Evolutionary conservation across 2,888 invertebrate species (phyloP).

Genomic region (Diloba caeruleocephala): DNA sequence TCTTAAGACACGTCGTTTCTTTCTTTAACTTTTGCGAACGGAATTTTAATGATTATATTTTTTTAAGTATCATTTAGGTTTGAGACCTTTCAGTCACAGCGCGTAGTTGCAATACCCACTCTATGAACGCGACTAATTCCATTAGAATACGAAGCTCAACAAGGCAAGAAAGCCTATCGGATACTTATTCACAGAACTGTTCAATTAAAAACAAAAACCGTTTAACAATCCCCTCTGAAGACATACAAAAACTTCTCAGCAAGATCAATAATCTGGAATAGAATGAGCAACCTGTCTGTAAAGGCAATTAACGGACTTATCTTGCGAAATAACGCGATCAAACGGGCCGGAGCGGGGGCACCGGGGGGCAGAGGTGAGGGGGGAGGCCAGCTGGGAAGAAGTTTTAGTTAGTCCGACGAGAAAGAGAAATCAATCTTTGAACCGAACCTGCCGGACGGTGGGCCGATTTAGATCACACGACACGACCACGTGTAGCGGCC

Average conservation of each 20-base stretch:
- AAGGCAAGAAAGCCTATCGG: conserved; percentile 45
- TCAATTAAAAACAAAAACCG: conserved; percentile 77
- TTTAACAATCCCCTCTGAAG: conserved; percentile 76
- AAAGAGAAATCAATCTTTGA: conserved; percentile 85
- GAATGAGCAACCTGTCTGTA: conserved; percentile 82
- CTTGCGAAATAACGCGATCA: conserved; percentile 81
- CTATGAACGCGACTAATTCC: conserved; percentile 20
- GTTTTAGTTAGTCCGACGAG: conserved; percentile 72
- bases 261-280: conserved; percentile 79
- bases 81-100: background rate
- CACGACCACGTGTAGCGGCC: conserved; percentile 35
- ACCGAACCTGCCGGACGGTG: conserved; percentile 68
- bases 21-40: conserved; percentile 1
- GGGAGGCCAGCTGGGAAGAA: conserved; percentile 55
- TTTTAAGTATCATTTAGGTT: background rate
- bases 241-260: conserved; percentile 80
- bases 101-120: conserved; percentile 1
- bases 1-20: conserved; percentile 15
- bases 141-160: conserved; percentile 26
- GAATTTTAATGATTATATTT: conserved; percentile 7
- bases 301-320: conserved; percentile 85
- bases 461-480: conserved; percentile 60
- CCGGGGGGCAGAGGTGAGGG: conserved; percentile 28
- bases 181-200: conserved; percentile 53
- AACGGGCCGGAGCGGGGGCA: conserved; percentile 57